phyloP scores from a whole-genome alignment of 37 sponge, comb jelly and placozoan genomes.

The Halisarca cf. caerulea region DNA sequence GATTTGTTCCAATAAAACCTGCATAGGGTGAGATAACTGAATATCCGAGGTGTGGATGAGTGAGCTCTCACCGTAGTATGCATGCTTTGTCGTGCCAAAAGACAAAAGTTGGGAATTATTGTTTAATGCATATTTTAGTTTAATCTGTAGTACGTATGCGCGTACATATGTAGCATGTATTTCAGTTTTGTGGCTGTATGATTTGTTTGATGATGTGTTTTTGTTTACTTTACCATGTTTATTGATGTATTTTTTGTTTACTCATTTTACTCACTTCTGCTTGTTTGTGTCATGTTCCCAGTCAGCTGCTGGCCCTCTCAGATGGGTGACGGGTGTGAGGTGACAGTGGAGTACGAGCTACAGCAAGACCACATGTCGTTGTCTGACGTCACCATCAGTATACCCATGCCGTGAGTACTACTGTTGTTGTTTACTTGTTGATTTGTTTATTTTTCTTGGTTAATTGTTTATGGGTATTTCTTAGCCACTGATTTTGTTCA shows the following conservation, averaged over 20 bases:
- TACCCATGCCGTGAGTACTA: slow-evolving; percentile 85
- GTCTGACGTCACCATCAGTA: slow-evolving; percentile 79
- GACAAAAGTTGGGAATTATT: too few species aligned
- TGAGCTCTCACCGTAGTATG: too few species aligned
- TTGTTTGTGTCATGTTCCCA: slow-evolving; percentile 14
- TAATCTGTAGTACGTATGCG: too few species aligned
- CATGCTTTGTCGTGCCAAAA: too few species aligned
- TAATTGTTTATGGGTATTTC: background rate
- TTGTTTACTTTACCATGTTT: background rate
- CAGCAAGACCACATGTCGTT: slow-evolving; percentile 76
- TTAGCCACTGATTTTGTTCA: too few species aligned
- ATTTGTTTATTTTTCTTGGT: background rate
- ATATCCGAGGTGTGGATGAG: too few species aligned
- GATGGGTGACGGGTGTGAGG: slow-evolving; percentile 87
- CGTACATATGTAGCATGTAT: too few species aligned
- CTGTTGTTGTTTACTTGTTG: background rate
- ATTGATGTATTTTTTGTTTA: background rate
- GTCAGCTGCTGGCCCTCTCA: slow-evolving; percentile 99
- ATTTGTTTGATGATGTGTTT: background rate
- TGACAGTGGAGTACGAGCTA: slow-evolving; percentile 97
- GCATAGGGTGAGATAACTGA: too few species aligned
- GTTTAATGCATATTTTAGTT: too few species aligned
- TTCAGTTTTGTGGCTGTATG: too few species aligned
- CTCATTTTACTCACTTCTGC: background rate
- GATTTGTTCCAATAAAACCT: too few species aligned